Conservation (phyloP, 2,888 invertebrate species). For the Amiota communis region DNA sequence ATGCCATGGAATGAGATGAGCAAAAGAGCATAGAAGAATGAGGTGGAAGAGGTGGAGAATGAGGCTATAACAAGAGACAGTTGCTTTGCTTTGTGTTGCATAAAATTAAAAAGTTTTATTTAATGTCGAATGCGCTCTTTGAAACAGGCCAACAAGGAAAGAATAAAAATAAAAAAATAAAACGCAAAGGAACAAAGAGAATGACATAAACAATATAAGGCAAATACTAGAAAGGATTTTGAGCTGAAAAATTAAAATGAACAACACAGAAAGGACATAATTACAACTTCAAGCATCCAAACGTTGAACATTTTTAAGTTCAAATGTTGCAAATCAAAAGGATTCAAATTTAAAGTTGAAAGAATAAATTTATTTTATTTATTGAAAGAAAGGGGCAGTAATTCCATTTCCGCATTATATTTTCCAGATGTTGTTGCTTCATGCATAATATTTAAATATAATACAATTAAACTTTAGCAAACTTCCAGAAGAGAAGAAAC, state of each 20-base stretch:
- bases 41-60: neutral
- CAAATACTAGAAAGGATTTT: neutral
- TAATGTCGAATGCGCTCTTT: neutral
- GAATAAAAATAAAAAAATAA: neutral
- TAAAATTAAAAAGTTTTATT: constrained; percentile 24
- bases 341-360: too few relatives aligned
- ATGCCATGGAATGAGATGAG: too few relatives aligned
- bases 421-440: too few relatives aligned
- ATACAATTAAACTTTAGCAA: too few relatives aligned
- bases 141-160: neutral
- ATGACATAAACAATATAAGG: neutral
- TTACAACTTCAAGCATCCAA: neutral
- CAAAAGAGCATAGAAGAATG: neutral
- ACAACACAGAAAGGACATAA: neutral
- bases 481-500: too few relatives aligned
- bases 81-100: constrained; percentile 24
- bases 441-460: too few relatives aligned
- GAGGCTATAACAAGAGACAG: neutral
- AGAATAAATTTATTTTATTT: too few relatives aligned
- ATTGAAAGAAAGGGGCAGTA: too few relatives aligned
- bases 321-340: too few relatives aligned
- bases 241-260: constrained; percentile 11
- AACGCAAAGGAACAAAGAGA: neutral
- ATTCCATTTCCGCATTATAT: too few relatives aligned
- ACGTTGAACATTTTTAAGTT: too few relatives aligned